Percentiles rank a stretch among this genome's conserved stretches.
phyloP scores from a whole-genome alignment of 2,888 invertebrate species.

The Trileptium ribeirensis region DNA sequence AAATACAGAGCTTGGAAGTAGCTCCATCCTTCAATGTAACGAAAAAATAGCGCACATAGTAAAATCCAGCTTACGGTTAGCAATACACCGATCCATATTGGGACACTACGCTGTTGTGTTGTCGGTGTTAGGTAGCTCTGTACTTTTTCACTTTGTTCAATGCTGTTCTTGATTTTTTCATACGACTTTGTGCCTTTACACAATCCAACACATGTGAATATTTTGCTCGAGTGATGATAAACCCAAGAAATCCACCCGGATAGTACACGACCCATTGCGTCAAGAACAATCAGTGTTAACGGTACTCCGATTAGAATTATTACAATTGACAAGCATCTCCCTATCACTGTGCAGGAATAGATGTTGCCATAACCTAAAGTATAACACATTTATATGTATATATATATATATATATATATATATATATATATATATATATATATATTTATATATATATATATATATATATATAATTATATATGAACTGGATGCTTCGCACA shows the following conservation, averaged over 20 bases:
- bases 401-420: too few relatives aligned
- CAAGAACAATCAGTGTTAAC: slow-evolving; percentile 9
- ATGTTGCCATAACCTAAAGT: slow-evolving; percentile 14
- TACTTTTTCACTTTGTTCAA: too few relatives aligned
- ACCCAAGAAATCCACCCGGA: background rate
- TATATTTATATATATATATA: too few relatives aligned
- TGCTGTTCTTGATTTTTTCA: background rate
- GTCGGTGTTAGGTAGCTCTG: too few relatives aligned
- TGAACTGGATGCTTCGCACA: too few relatives aligned
- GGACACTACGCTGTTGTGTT: background rate
- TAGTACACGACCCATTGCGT: slow-evolving; percentile 2
- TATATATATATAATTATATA: too few relatives aligned
- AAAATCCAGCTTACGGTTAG: background rate
- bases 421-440: too few relatives aligned
- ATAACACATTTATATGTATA: too few relatives aligned
- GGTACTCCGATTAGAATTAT: slow-evolving; percentile 4
- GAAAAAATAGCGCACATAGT: background rate
- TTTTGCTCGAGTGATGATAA: background rate
- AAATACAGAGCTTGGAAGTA: slow-evolving; percentile 16
- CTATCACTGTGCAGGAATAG: background rate
- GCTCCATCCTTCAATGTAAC: background rate
- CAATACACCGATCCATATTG: background rate
- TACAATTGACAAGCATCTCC: background rate
- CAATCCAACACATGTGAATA: too few relatives aligned
- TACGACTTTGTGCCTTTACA: background rate